A percentile compares a stretch with the other conserved stretches of the same genome.
These are phyloP conservation scores for Rhadinocentrus ornatus DNA, from an alignment of 2,797 vertebrate genomes.

Conservation along the genomic window DNA sequence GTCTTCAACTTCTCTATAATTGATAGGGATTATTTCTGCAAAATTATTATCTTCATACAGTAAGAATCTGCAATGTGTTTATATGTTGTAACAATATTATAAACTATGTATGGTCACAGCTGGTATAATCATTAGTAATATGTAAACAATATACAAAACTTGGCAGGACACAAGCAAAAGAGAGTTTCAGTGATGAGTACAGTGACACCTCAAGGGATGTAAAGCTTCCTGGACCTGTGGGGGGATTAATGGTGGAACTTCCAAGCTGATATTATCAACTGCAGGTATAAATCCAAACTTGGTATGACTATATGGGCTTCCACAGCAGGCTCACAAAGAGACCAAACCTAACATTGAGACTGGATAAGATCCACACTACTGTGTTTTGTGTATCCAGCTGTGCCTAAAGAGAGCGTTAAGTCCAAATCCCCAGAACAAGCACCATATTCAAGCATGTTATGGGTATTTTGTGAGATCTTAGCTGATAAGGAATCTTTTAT, in stretches of 20 bases:
- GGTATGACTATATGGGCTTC: conserved; percentile 50
- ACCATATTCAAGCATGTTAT: conserved; percentile 45
- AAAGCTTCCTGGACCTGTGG: conserved; percentile 33
- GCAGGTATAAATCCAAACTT: conserved; percentile 43
- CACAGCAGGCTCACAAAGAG: conserved; percentile 48
- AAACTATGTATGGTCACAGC: background rate
- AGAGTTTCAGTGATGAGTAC: background rate
- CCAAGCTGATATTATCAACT: conserved; percentile 51
- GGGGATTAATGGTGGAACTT: conserved; percentile 17
- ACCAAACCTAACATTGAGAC: conserved; percentile 35
- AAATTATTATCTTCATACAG: background rate
- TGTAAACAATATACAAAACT: background rate
- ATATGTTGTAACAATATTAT: background rate
- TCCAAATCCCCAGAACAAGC: conserved; percentile 54
- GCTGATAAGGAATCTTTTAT: conserved; percentile 53
- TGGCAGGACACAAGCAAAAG: background rate
- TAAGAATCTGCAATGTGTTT: background rate
- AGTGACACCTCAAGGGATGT: conserved; percentile 22
- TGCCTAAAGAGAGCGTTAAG: conserved; percentile 45
- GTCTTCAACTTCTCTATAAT: background rate
- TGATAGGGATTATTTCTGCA: background rate
- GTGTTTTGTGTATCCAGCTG: conserved; percentile 70
- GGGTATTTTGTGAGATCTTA: conserved; percentile 56
- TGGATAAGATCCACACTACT: conserved; percentile 43
- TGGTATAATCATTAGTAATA: background rate